These are phyloP conservation scores for Anthopleura xanthogrammica DNA, from an alignment of 92 coral and sea anemone genomes.

Conservation along the genomic window DNA sequence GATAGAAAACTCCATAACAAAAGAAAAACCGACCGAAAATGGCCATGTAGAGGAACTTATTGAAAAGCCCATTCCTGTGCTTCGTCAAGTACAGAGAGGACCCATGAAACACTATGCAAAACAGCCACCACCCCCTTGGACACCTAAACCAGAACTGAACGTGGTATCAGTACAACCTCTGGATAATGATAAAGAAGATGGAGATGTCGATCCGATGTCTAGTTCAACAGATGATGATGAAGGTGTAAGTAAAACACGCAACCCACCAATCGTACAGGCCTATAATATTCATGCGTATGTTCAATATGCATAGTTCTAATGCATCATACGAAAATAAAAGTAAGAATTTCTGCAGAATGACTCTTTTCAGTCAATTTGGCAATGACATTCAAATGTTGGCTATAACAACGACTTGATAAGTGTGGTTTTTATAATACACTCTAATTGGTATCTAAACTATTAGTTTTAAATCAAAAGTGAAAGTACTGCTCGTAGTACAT, in stretches of 20 bases:
- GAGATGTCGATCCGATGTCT: slow-evolving; percentile 66
- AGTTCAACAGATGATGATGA: slow-evolving; percentile 88
- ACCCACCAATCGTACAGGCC: no score
- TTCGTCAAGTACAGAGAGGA: slow-evolving; percentile 45
- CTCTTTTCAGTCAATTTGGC: no score
- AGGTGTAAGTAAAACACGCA: slow-evolving; percentile 9
- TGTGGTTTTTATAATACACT: no score
- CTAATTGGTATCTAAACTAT: no score
- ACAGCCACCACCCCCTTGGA: slow-evolving; percentile 83
- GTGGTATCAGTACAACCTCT: slow-evolving; percentile 89
- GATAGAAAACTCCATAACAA: not conserved
- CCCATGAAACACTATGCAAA: slow-evolving; percentile 45
- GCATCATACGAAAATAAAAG: no score
- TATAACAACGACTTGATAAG: no score
- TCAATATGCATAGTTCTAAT: no score
- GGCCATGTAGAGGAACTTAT: slow-evolving; percentile 45
- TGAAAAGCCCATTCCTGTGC: slow-evolving; percentile 38
- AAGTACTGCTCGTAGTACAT: no score
- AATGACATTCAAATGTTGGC: no score
- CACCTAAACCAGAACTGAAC: slow-evolving; percentile 89
- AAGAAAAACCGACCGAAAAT: slow-evolving; percentile 35
- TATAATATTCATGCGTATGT: no score
- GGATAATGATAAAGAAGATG: slow-evolving; percentile 83
- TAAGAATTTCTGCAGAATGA: no score
- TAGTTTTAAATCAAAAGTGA: no score